phyloP scores from a whole-genome alignment of 1,140 invertebrate genomes.

The Pogonognathellus flavescens region DNA sequence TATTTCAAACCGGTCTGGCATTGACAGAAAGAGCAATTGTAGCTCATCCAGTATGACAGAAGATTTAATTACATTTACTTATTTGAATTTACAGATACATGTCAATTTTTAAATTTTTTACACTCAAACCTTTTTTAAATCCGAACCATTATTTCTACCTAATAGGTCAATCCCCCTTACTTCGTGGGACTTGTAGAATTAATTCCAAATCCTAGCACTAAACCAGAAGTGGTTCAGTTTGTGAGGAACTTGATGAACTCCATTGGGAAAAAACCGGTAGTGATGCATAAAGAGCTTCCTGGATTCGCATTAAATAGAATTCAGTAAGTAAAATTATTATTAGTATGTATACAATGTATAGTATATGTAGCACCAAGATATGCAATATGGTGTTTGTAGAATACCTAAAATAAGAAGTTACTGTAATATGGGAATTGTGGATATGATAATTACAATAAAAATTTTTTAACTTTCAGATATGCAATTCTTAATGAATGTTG shows the following conservation, averaged over 20 bases:
- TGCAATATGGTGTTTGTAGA: no score
- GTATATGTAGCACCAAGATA: no score
- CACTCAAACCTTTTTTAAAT: neutral
- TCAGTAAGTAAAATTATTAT: constrained; percentile 75
- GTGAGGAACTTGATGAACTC: constrained; percentile 85
- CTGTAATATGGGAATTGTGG: no score
- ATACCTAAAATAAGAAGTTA: no score
- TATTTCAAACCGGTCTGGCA: constrained; percentile 81
- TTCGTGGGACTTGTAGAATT: constrained; percentile 95
- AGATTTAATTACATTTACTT: no score
- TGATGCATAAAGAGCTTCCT: constrained; percentile 85
- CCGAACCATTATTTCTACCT: neutral
- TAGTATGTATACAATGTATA: no score
- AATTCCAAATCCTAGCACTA: constrained; percentile 92
- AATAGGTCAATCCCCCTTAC: constrained; percentile 92
- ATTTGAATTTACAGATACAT: no score
- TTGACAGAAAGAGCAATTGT: constrained; percentile 83
- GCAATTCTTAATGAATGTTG: constrained; percentile 94
- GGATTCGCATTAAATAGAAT: constrained; percentile 95
- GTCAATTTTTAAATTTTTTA: neutral
- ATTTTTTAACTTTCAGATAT: constrained; percentile 77
- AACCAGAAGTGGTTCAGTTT: constrained; percentile 77
- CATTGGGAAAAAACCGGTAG: constrained; percentile 91
- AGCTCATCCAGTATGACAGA: constrained; percentile 83
- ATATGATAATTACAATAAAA: no score